phyloP scores from a whole-genome alignment of 2,888 invertebrate genomes.

The Noctua comes region DNA sequence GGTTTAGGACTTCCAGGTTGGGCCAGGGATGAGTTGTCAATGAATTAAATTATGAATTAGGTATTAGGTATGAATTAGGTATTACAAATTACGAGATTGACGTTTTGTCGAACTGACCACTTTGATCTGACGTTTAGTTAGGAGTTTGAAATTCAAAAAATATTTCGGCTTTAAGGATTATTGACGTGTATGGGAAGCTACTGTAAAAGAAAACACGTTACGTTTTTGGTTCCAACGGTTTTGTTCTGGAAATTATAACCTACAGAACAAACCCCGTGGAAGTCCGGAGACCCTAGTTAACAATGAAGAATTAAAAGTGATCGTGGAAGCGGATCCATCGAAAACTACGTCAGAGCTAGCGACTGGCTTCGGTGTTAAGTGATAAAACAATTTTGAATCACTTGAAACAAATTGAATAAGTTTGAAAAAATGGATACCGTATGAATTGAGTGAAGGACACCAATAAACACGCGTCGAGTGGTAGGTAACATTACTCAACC shows the following conservation, averaged over 20 bases:
- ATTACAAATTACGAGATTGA: neutral
- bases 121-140: neutral
- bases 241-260: neutral
- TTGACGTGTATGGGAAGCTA: neutral
- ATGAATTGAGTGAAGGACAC: neutral
- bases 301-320: neutral
- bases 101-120: neutral
- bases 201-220: neutral
- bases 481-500: conserved; percentile 3
- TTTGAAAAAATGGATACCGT: neutral
- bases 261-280: neutral
- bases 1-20: neutral
- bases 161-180: neutral
- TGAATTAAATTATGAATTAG: neutral
- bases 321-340: neutral
- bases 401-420: neutral
- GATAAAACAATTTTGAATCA: neutral
- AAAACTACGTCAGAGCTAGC: neutral
- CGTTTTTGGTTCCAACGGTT: neutral
- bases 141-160: neutral
- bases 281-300: neutral
- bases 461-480: neutral
- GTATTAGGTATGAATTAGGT: no score
- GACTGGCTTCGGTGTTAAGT: neutral
- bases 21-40: neutral